Evolutionary conservation across 2,113 vertebrate species (phyloP).

Genomic region (Podocnemis expansa): DNA sequence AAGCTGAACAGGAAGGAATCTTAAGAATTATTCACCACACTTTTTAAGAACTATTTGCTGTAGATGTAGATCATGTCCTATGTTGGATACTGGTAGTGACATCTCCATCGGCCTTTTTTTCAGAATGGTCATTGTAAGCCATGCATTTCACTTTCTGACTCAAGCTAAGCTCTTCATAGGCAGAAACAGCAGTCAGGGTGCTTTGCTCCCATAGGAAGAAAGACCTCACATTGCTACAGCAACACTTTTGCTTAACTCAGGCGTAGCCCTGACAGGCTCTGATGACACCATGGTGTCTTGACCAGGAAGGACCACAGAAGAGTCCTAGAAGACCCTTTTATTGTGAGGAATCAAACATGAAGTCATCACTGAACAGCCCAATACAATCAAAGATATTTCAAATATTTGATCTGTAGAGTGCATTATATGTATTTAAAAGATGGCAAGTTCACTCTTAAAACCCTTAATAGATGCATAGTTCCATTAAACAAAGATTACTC

Average conservation of each 20-base stretch:
- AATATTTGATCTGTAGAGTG: not conserved
- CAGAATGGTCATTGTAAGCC: not conserved
- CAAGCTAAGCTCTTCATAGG: not conserved
- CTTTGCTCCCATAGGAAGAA: not conserved
- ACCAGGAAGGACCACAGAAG: not conserved
- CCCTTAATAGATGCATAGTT: no score
- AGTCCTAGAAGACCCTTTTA: not conserved
- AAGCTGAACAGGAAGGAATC: not conserved
- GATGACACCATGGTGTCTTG: fast-evolving
- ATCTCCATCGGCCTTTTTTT: not conserved
- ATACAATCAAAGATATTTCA: not conserved
- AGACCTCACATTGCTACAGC: not conserved
- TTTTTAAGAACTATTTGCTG: not conserved
- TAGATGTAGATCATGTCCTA: not conserved
- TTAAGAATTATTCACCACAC: not conserved
- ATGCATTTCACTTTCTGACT: not conserved
- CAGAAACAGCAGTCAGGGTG: not conserved
- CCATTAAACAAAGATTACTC: no score
- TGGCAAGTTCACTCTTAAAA: not conserved
- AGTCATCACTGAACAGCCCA: fast-evolving
- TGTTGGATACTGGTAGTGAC: not conserved
- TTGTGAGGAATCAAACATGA: not conserved
- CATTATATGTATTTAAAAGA: no score
- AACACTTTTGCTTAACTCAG: fast-evolving
- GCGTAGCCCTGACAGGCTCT: fast-evolving